Evolutionary conservation across 2,888 invertebrate genomes (phyloP).

Genomic region (Napeogenes inachia): DNA sequence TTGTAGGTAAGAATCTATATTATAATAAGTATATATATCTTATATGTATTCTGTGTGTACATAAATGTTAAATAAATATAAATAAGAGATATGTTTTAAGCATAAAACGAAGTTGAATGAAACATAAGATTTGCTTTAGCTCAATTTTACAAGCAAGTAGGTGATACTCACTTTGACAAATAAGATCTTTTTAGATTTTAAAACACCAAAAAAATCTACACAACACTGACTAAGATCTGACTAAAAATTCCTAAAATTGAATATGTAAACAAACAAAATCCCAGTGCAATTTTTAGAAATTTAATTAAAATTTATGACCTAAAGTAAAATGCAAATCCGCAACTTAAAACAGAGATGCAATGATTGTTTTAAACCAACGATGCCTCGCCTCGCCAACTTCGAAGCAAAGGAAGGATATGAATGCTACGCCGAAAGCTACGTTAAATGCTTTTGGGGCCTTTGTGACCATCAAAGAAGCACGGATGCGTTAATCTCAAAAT

Average conservation of each 20-base stretch:
- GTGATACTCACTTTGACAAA: too few relatives aligned
- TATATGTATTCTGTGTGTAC: too few relatives aligned
- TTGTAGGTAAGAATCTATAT: too few relatives aligned
- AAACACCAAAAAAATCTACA: neutral
- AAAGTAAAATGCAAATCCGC: slow-evolving; percentile 25
- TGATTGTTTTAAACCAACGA: slow-evolving; percentile 46
- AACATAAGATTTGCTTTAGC: too few relatives aligned
- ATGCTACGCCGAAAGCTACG: slow-evolving; percentile 59
- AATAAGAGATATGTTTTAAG: too few relatives aligned
- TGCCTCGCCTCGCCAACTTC: slow-evolving; percentile 48
- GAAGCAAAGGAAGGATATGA: slow-evolving; percentile 51
- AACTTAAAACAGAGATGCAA: slow-evolving; percentile 41
- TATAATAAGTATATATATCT: too few relatives aligned
- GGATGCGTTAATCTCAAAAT: slow-evolving; percentile 37
- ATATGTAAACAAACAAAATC: slow-evolving; percentile 4
- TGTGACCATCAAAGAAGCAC: slow-evolving; percentile 55
- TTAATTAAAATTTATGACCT: slow-evolving; percentile 10
- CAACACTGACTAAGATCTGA: neutral
- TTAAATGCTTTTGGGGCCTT: slow-evolving; percentile 65
- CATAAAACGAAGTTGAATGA: too few relatives aligned
- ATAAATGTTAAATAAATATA: too few relatives aligned
- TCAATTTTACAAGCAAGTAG: too few relatives aligned
- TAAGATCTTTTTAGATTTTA: too few relatives aligned
- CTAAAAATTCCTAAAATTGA: neutral
- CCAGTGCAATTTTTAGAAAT: neutral